A percentile compares a stretch with the other conserved stretches of the same genome.
phyloP scores from a whole-genome alignment of 2,888 invertebrate species.

The Sminthurinus aureus region DNA sequence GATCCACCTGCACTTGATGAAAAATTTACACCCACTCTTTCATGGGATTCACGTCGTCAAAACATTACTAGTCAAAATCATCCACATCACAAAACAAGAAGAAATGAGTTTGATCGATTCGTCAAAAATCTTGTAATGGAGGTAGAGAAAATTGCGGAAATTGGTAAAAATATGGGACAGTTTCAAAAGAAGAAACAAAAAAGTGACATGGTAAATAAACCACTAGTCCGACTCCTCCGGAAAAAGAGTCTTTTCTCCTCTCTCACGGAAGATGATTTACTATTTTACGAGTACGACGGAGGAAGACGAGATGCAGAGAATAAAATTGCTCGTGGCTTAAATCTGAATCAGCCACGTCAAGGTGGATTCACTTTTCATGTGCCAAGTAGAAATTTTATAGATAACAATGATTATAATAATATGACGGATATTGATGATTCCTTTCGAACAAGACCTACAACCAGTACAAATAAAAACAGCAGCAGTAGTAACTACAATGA shows the following conservation, averaged over 20 bases:
- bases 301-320: slow-evolving; percentile 42
- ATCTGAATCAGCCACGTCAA: slow-evolving; percentile 35
- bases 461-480: neutral
- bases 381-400: slow-evolving; percentile 38
- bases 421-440: neutral
- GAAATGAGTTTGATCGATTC: slow-evolving; percentile 48
- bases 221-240: slow-evolving; percentile 44
- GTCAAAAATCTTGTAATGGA: slow-evolving; percentile 45
- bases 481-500: too few relatives aligned
- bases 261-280: slow-evolving; percentile 46
- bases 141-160: slow-evolving; percentile 49
- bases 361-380: slow-evolving; percentile 38
- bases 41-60: slow-evolving; percentile 1
- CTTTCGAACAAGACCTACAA: neutral
- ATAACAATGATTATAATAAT: neutral
- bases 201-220: slow-evolving; percentile 36
- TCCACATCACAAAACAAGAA: too few relatives aligned
- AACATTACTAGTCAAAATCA: neutral
- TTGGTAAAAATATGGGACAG: slow-evolving; percentile 41
- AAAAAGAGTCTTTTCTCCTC: slow-evolving; percentile 47
- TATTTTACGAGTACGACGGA: slow-evolving; percentile 46
- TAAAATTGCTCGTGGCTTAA: slow-evolving; percentile 30
- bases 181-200: slow-evolving; percentile 36
- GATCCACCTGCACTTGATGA: neutral
- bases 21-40: neutral